These are phyloP conservation scores for Paguma larvata DNA, from an alignment of 2,797 vertebrate genomes.

Conservation along the genomic window DNA sequence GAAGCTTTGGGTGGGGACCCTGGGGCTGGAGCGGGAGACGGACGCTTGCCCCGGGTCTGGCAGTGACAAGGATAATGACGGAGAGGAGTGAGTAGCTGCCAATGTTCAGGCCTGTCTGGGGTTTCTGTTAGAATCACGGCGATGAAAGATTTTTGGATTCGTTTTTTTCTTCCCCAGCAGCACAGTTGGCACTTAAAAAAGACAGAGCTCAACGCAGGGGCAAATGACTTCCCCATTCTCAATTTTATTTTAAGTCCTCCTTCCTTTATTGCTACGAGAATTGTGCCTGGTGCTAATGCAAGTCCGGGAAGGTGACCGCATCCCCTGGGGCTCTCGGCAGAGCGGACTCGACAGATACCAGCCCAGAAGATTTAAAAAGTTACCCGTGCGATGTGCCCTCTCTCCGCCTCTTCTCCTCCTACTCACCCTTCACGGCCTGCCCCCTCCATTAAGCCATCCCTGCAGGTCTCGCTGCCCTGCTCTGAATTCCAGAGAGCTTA, in stretches of 20 bases:
- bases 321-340: not conserved
- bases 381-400: not conserved
- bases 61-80: not conserved
- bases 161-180: not conserved
- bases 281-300: not conserved
- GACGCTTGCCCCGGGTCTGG: not conserved
- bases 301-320: not conserved
- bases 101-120: not conserved
- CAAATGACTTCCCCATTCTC: slow-evolving; percentile 3
- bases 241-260: not conserved
- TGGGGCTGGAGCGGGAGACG: not conserved
- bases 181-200: slow-evolving; percentile 12
- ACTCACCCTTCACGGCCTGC: not conserved
- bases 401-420: not conserved
- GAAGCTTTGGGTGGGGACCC: slow-evolving; percentile 15
- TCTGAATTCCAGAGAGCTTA: not conserved
- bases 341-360: not conserved
- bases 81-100: not conserved
- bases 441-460: not conserved
- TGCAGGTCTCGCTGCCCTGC: not conserved
- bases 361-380: not conserved
- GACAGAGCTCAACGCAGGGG: not conserved
- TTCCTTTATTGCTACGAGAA: slow-evolving; percentile 32
- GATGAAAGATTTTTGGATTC: slow-evolving; percentile 12
- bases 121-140: slow-evolving; percentile 37